These are phyloP conservation scores for Rhinoderma darwinii DNA, from an alignment of 2,113 vertebrate genomes.

Conservation along the genomic window DNA sequence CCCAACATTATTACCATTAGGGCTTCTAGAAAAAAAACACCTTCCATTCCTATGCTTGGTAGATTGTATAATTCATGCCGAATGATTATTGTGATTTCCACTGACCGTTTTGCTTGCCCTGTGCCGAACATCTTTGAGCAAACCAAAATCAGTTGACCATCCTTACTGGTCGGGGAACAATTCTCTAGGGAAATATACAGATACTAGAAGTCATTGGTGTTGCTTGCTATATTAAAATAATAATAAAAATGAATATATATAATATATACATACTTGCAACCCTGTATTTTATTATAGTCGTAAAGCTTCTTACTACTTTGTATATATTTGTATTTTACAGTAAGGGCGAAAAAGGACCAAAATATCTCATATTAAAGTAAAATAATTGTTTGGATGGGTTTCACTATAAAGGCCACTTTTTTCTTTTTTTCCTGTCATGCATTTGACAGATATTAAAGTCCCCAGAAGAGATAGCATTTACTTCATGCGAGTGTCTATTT, in stretches of 20 bases:
- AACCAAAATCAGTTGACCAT: too few relatives aligned
- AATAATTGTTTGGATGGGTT: neutral
- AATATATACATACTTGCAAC: neutral
- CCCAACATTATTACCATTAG: too few relatives aligned
- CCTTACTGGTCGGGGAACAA: too few relatives aligned
- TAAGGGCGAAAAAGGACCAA: neutral
- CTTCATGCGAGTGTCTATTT: constrained; percentile 42
- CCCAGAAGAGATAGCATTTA: constrained; percentile 45
- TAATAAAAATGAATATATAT: too few relatives aligned
- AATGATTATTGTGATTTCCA: too few relatives aligned
- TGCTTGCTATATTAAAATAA: neutral
- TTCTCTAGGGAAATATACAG: neutral
- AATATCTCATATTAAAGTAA: neutral
- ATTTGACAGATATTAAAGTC: constrained; percentile 43
- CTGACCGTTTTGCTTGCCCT: too few relatives aligned
- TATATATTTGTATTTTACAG: neutral
- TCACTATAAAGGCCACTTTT: neutral
- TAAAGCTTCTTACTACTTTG: neutral
- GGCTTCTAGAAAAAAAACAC: too few relatives aligned
- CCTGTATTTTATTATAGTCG: neutral
- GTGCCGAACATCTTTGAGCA: too few relatives aligned
- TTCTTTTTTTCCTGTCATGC: constrained; percentile 13
- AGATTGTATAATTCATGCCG: too few relatives aligned
- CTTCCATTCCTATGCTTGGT: too few relatives aligned
- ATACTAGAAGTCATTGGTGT: neutral